phyloP scores from a whole-genome alignment of 2,888 invertebrate genomes.

The Aspidapion aeneum region DNA sequence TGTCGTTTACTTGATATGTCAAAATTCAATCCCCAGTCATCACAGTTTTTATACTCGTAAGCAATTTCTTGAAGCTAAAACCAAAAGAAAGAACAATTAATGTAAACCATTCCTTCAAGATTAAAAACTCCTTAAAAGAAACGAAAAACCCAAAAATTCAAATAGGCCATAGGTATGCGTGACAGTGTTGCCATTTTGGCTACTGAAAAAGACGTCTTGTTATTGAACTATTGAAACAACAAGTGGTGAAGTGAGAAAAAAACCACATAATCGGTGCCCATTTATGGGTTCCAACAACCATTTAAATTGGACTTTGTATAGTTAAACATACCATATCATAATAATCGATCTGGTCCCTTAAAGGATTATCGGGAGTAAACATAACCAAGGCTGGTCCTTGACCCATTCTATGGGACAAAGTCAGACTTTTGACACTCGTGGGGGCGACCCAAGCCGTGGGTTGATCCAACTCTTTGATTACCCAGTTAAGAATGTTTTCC shows the following conservation, averaged over 20 bases:
- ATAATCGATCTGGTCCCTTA: slow-evolving; percentile 60
- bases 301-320: no score
- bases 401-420: slow-evolving; percentile 63
- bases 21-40: slow-evolving; percentile 51
- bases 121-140: no score
- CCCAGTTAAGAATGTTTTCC: slow-evolving; percentile 57
- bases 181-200: no score
- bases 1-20: slow-evolving; percentile 28
- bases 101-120: no score
- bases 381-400: slow-evolving; percentile 70
- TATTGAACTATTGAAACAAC: no score
- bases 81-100: no score
- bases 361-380: slow-evolving; percentile 75
- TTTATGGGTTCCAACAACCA: no score
- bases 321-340: slow-evolving; percentile 69
- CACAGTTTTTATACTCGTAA: slow-evolving; percentile 69
- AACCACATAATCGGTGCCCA: no score
- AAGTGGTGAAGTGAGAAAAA: no score
- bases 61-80: slow-evolving; percentile 68
- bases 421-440: slow-evolving; percentile 60
- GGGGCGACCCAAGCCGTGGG: slow-evolving; percentile 67
- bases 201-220: no score
- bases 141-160: no score
- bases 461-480: slow-evolving; percentile 58
- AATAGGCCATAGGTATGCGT: no score